Evolutionary conservation across 2,888 invertebrate species (phyloP).

Genomic region (Limnephilus auricula): DNA sequence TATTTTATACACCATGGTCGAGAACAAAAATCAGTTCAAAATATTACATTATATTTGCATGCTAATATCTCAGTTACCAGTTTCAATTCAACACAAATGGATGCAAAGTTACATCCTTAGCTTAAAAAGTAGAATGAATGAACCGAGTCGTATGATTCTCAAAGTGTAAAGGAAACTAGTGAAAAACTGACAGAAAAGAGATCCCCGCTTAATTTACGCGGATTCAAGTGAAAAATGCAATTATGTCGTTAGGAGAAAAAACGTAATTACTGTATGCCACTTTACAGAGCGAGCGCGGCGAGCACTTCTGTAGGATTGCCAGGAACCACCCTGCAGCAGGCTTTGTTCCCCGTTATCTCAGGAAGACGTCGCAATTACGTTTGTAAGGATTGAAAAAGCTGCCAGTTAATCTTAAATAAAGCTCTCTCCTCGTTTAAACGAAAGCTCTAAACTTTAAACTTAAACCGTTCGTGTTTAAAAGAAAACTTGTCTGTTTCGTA

Average conservation of each 20-base stretch:
- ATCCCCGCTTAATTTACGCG: slow-evolving; percentile 60
- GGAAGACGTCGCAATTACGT: slow-evolving; percentile 55
- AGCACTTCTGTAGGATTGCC: neutral
- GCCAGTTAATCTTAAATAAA: slow-evolving; percentile 45
- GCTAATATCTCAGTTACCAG: neutral
- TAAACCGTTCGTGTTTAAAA: neutral
- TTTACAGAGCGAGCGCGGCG: slow-evolving; percentile 30
- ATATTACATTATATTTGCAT: too few relatives aligned
- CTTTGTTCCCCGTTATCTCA: slow-evolving; percentile 52
- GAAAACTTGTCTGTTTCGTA: neutral
- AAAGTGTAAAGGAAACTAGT: slow-evolving; percentile 55
- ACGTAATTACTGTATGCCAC: slow-evolving; percentile 60
- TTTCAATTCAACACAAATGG: neutral
- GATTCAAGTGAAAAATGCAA: slow-evolving; percentile 65
- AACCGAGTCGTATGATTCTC: slow-evolving; percentile 44
- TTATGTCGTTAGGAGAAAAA: slow-evolving; percentile 62
- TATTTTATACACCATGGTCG: too few relatives aligned
- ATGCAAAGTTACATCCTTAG: neutral
- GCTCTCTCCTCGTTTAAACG: neutral
- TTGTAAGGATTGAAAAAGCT: slow-evolving; percentile 46
- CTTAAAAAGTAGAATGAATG: neutral
- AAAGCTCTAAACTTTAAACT: neutral
- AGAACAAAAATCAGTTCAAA: too few relatives aligned
- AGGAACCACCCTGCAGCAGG: neutral
- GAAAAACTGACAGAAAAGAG: slow-evolving; percentile 44